Conservation (phyloP, 2,888 invertebrate species). For the Resseliella maxima region DNA sequence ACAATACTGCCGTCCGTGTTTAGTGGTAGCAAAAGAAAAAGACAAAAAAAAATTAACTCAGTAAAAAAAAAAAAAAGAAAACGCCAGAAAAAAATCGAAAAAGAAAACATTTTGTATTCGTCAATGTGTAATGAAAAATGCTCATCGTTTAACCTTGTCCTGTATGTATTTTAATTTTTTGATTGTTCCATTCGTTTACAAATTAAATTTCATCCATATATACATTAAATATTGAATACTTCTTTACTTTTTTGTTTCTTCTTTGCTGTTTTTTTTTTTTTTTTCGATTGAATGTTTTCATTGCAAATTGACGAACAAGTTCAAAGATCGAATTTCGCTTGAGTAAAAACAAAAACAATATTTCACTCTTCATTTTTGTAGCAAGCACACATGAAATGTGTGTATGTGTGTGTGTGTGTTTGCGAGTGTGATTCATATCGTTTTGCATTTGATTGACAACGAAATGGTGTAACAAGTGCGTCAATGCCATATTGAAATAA, state of each 20-base stretch:
- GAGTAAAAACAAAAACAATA: not conserved
- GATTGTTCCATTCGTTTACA: not conserved
- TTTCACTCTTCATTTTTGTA: slow-evolving; percentile 38
- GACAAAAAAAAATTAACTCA: slow-evolving; percentile 18
- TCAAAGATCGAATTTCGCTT: slow-evolving; percentile 37
- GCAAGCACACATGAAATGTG: not conserved
- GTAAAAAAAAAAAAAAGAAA: slow-evolving; percentile 15
- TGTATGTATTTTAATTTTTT: not conserved
- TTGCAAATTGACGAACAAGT: slow-evolving; percentile 14
- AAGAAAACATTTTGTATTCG: not conserved
- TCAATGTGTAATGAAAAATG: not conserved
- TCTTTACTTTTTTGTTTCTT: too few species aligned
- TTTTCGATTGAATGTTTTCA: not conserved
- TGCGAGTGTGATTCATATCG: not conserved
- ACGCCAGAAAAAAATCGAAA: slow-evolving; percentile 31
- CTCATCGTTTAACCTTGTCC: not conserved
- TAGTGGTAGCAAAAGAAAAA: slow-evolving; percentile 53
- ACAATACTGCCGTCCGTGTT: not conserved
- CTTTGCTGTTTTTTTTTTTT: too few species aligned
- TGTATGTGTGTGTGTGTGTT: too few species aligned
- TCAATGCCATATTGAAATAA: not conserved
- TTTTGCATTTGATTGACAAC: not conserved
- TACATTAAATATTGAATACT: too few species aligned
- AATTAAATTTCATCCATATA: too few species aligned
- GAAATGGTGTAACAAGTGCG: not conserved